Percentiles rank a stretch among this genome's conserved stretches.
Evolutionary conservation across 2,113 vertebrate species (phyloP).

Genomic region (Empidonax traillii): DNA sequence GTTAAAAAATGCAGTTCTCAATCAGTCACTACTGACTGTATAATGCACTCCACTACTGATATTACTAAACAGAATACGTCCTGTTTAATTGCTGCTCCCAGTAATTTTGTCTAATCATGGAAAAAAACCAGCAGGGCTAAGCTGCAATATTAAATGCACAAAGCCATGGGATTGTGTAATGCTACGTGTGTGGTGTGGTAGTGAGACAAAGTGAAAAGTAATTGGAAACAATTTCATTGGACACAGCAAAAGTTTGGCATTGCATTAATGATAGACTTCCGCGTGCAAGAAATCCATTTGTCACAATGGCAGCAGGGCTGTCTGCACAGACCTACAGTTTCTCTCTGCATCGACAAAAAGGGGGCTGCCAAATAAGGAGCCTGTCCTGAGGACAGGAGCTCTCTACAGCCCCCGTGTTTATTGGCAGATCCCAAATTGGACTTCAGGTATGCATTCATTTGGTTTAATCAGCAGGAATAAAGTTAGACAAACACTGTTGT

Average conservation of each 20-base stretch:
- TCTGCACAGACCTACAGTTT: neutral
- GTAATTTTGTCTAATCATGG: neutral
- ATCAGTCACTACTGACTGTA: neutral
- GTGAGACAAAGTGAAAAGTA: neutral
- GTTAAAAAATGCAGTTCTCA: neutral
- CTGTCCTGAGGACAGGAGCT: neutral
- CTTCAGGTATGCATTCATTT: neutral
- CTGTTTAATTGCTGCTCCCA: neutral
- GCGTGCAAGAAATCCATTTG: neutral
- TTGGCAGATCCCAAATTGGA: neutral
- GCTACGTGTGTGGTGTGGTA: neutral
- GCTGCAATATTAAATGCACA: neutral
- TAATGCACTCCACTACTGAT: neutral
- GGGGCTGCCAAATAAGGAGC: neutral
- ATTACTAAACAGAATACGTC: neutral
- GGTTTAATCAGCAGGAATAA: neutral
- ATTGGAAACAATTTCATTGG: neutral
- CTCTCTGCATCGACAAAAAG: neutral
- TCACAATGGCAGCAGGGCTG: neutral
- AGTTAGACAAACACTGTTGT: neutral
- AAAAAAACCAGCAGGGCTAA: neutral
- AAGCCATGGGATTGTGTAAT: neutral
- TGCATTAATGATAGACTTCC: rapidly evolving
- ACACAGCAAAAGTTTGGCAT: neutral
- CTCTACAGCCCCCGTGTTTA: neutral